phyloP scores from a whole-genome alignment of 2,888 invertebrate species.

The Zhuqinia jingwanae region DNA sequence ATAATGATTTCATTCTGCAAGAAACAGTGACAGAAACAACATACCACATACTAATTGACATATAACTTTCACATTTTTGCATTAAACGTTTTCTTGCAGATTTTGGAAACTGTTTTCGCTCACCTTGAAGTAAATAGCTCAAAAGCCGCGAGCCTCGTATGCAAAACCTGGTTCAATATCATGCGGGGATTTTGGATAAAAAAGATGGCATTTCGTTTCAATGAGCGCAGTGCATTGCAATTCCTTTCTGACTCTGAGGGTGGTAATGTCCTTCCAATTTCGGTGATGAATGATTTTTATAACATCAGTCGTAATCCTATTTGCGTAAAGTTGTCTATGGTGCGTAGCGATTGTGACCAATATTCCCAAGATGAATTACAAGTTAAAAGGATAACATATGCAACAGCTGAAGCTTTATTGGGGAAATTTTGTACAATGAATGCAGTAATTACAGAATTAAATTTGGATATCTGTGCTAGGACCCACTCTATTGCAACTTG shows the following conservation, averaged over 20 bases:
- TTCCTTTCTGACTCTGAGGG: background rate
- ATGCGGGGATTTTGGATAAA: constrained; percentile 41
- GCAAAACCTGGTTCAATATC: constrained; percentile 60
- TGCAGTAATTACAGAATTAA: background rate
- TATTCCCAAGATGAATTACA: no score
- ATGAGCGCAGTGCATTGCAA: background rate
- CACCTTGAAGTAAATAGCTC: constrained; percentile 24
- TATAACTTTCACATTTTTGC: no score
- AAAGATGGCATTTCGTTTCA: background rate
- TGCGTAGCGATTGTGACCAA: no score
- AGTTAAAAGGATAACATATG: background rate
- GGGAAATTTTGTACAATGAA: background rate
- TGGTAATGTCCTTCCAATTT: background rate
- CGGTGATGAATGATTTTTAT: background rate
- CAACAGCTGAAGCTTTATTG: background rate
- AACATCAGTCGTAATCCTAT: background rate
- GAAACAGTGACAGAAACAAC: no score
- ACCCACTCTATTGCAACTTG: background rate
- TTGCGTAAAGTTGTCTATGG: background rate
- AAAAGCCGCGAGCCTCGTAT: constrained; percentile 45
- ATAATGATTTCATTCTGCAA: background rate
- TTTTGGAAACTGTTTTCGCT: constrained; percentile 45
- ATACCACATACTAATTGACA: no score
- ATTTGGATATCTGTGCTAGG: background rate
- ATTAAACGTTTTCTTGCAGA: constrained; percentile 43